phyloP scores from a whole-genome alignment of 2,888 invertebrate species.

The Deilephila porcellus region DNA sequence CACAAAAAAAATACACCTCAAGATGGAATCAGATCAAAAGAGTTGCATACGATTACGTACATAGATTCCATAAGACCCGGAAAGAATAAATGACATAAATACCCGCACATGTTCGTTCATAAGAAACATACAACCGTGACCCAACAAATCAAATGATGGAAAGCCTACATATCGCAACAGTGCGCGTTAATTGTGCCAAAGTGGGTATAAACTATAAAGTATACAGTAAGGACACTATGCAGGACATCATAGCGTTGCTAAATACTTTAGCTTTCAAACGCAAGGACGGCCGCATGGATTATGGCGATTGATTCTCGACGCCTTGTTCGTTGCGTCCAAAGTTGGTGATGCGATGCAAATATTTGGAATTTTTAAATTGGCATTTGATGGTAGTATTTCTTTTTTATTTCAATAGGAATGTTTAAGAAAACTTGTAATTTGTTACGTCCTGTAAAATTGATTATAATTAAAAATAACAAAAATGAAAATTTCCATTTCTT shows the following conservation, averaged over 20 bases:
- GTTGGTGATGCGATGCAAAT: not conserved
- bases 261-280: slow-evolving; percentile 65
- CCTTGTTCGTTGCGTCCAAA: slow-evolving; percentile 39
- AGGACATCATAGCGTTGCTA: slow-evolving; percentile 69
- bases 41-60: too few species aligned
- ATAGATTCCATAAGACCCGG: not conserved
- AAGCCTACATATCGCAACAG: slow-evolving; percentile 26
- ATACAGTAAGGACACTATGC: slow-evolving; percentile 57
- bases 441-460: too few species aligned
- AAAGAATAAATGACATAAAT: not conserved
- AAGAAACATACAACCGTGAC: slow-evolving; percentile 27
- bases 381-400: too few species aligned
- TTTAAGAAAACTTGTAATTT: too few species aligned
- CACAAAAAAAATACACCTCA: not conserved
- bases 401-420: too few species aligned
- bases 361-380: not conserved
- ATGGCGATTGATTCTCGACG: slow-evolving; percentile 51
- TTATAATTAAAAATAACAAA: too few species aligned
- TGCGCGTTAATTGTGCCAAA: slow-evolving; percentile 27
- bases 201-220: slow-evolving; percentile 26
- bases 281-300: slow-evolving; percentile 69
- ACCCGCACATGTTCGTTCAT: not conserved
- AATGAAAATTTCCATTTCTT: too few species aligned
- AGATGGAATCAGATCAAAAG: too few species aligned
- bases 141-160: slow-evolving; percentile 27